phyloP scores from a whole-genome alignment of 23 tunicate species.

The Phallusia fumigata region DNA sequence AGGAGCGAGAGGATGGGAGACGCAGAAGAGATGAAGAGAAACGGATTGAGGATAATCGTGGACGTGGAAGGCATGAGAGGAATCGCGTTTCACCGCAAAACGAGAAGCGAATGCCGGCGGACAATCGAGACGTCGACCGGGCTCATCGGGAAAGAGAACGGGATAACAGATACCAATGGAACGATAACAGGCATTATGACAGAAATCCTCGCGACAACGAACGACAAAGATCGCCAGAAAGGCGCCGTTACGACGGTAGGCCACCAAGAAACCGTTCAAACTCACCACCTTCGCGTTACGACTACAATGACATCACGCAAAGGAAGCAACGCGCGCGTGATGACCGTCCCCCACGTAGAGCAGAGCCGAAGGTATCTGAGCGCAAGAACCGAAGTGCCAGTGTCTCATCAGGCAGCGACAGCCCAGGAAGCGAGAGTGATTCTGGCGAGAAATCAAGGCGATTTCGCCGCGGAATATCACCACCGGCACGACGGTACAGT shows the following conservation, averaged over 20 bases:
- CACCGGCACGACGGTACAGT: background rate
- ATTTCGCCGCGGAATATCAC: background rate
- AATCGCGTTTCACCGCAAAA: background rate
- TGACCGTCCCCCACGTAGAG: background rate
- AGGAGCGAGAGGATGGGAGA: background rate
- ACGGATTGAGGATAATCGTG: background rate
- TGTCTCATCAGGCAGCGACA: background rate
- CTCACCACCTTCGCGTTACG: slow-evolving; percentile 1
- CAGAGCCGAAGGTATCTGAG: background rate
- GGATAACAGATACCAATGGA: background rate
- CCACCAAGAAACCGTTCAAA: background rate
- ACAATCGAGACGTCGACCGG: background rate
- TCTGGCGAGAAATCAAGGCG: background rate
- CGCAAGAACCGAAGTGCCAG: background rate
- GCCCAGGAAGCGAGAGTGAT: background rate
- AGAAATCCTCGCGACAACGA: background rate
- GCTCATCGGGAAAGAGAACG: background rate
- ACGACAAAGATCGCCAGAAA: background rate
- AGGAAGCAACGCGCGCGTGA: background rate
- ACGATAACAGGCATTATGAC: background rate
- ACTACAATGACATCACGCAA: background rate
- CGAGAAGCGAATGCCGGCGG: background rate
- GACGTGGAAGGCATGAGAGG: background rate
- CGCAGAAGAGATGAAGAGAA: background rate
- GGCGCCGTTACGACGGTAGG: background rate